Evolutionary conservation across 2,797 vertebrate species (phyloP).

Genomic region (Syngnathus rostellatus): DNA sequence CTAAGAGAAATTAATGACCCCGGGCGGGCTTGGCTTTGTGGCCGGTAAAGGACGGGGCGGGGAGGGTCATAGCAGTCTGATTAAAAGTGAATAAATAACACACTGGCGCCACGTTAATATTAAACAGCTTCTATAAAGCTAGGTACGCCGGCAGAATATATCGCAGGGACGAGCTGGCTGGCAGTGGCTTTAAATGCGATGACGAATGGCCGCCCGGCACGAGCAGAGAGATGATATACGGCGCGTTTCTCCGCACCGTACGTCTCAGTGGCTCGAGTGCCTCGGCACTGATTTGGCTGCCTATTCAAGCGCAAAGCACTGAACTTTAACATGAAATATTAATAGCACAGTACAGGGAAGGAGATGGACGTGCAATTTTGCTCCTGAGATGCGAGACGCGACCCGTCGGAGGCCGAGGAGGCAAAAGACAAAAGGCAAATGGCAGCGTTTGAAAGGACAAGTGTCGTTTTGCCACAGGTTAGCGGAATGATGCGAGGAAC

Average conservation of each 20-base stretch:
- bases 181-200: conserved; percentile 47
- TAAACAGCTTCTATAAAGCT: conserved; percentile 53
- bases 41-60: neutral
- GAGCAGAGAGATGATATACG: conserved; percentile 25
- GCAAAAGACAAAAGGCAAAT: no score
- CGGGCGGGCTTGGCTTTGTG: neutral
- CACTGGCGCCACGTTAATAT: conserved; percentile 49
- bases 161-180: conserved; percentile 24
- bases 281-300: conserved; percentile 64
- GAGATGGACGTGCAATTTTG: conserved; percentile 55
- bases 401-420: neutral
- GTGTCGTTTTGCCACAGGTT: neutral
- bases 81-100: conserved; percentile 55
- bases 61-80: conserved; percentile 11
- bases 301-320: conserved; percentile 65
- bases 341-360: conserved; percentile 56
- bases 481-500: neutral
- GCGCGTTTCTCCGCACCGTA: conserved; percentile 43
- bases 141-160: conserved; percentile 47
- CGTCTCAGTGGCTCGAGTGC: conserved; percentile 43
- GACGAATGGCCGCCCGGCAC: conserved; percentile 36
- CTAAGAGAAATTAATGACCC: conserved; percentile 44
- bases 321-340: conserved; percentile 71
- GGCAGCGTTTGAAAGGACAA: neutral
- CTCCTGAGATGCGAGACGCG: conserved; percentile 39